Base-by-base conservation (phyloP, 2,113 vertebrate species). In the Salvelinus sp. region DNA sequence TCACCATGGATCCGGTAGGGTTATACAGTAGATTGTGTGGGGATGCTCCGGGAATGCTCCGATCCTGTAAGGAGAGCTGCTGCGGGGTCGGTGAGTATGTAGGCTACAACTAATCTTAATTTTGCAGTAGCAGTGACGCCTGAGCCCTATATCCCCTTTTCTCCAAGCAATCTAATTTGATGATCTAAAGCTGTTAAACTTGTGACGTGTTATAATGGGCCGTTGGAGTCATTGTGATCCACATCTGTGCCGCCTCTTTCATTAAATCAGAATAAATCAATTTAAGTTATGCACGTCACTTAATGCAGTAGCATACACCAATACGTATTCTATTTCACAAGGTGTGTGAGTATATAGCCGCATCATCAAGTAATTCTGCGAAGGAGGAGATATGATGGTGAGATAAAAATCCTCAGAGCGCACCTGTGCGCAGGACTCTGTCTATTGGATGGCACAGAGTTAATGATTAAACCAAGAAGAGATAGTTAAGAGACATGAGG, bases 1-100 rank as follows among this genome's bases (percentile, higher is more conserved):
- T 96, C 90, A 96, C 95, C 95, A 95, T 95, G 68, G 79, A 84
- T 89, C 84, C 74, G 81, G 76, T 73, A 89, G 83, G 75, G 66
- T 76, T 23, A 22, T 60, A 30, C 66, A 80, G 78, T 77, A 89
- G 73, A 82, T 50, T 38, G 90, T 84, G 86, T 79, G 80, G 83
- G 90, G 28, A 30, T 30, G 91, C 87, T 77, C 38, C 89, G 87
- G 85, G 91, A 92, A 89, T 84, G 86, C 79, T 84, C 85, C 83
- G 86, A 89, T 91, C 91, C 83, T 93, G 93, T 93, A 89, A 91
- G 90, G 83, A 87, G 81, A 83, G 83, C 82, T 69, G 38, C n/a
- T 78, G 90, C 87, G 79, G 80, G 86, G 91, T 33, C 91, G 89
- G 89, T 90, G 87, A 94, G 94, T 91, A 86, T 12, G n/a, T 69